phyloP scores from a whole-genome alignment of 2,888 invertebrate genomes.

The Leucophenga maculata region DNA sequence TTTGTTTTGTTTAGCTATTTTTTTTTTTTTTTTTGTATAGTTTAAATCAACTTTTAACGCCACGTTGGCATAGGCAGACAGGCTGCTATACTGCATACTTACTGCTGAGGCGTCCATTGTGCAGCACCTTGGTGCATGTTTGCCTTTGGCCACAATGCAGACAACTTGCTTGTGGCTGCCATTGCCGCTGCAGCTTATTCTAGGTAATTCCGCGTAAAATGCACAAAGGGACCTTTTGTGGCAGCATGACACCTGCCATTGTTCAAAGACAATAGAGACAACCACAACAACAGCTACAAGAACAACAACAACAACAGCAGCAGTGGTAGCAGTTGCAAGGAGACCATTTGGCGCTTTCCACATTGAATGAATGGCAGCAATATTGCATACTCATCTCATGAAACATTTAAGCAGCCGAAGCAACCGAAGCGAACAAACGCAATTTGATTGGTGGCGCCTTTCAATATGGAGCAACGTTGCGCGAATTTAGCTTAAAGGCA shows the following conservation, averaged over 20 bases:
- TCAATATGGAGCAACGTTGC: no score
- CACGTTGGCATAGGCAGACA: constrained; percentile 6
- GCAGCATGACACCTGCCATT: constrained; percentile 60
- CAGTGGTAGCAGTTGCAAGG: background rate
- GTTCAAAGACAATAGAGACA: constrained; percentile 54
- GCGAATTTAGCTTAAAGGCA: no score
- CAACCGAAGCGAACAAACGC: background rate
- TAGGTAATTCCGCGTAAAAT: constrained; percentile 64
- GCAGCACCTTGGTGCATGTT: constrained; percentile 49
- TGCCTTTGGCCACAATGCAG: constrained; percentile 60
- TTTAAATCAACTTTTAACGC: constrained; percentile 50
- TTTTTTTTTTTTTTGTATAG: constrained; percentile 43
- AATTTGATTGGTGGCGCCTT: background rate
- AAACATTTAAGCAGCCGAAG: constrained; percentile 10
- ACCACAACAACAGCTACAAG: constrained; percentile 33
- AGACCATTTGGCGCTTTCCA: no score
- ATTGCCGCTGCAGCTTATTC: constrained; percentile 44
- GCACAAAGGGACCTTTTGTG: constrained; percentile 55
- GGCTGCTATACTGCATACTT: background rate
- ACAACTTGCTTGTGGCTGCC: constrained; percentile 50
- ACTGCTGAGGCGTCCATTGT: background rate
- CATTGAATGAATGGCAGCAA: background rate
- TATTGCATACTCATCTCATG: background rate
- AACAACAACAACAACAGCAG: background rate
- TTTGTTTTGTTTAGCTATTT: background rate